Conservation (phyloP, 2,888 invertebrate genomes). For the Volucella inanis region DNA sequence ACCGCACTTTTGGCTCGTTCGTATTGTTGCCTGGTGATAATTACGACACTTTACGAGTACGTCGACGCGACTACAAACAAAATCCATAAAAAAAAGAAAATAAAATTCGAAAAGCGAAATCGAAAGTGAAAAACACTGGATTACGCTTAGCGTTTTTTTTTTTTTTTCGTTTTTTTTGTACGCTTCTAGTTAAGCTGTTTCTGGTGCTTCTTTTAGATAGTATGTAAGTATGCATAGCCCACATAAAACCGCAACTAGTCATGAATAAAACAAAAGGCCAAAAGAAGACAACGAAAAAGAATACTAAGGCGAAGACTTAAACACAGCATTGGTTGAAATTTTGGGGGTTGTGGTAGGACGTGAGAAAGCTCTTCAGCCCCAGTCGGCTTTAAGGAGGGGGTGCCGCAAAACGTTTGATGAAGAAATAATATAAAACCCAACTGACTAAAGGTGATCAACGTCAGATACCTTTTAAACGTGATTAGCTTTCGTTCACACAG, state of each 20-base stretch:
- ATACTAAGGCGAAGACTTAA: slow-evolving; percentile 1
- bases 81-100: slow-evolving; percentile 51
- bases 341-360: slow-evolving; percentile 50
- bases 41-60: slow-evolving; percentile 68
- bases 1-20: slow-evolving; percentile 14
- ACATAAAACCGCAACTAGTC: slow-evolving; percentile 58
- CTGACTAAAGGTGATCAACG: slow-evolving; percentile 61
- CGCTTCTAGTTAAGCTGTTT: slow-evolving; percentile 20
- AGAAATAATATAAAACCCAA: slow-evolving; percentile 73
- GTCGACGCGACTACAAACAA: slow-evolving; percentile 17
- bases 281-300: slow-evolving; percentile 8
- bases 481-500: slow-evolving; percentile 65
- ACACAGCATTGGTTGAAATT: slow-evolving; percentile 11
- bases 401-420: slow-evolving; percentile 28
- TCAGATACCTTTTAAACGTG: slow-evolving; percentile 72
- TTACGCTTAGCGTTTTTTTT: slow-evolving; percentile 50
- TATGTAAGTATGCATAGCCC: slow-evolving; percentile 25
- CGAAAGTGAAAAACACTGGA: slow-evolving; percentile 65
- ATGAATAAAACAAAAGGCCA: slow-evolving; percentile 73
- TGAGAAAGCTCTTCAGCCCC: slow-evolving; percentile 9
- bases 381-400: slow-evolving; percentile 34
- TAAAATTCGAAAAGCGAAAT: slow-evolving; percentile 23
- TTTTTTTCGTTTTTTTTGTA: slow-evolving; percentile 16
- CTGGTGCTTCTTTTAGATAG: slow-evolving; percentile 24
- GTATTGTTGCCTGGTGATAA: slow-evolving; percentile 39